A percentile compares a stretch with the other conserved stretches of the same genome.
Conservation (phyloP, 2,888 invertebrate species). For the Phorcus lineatus region DNA sequence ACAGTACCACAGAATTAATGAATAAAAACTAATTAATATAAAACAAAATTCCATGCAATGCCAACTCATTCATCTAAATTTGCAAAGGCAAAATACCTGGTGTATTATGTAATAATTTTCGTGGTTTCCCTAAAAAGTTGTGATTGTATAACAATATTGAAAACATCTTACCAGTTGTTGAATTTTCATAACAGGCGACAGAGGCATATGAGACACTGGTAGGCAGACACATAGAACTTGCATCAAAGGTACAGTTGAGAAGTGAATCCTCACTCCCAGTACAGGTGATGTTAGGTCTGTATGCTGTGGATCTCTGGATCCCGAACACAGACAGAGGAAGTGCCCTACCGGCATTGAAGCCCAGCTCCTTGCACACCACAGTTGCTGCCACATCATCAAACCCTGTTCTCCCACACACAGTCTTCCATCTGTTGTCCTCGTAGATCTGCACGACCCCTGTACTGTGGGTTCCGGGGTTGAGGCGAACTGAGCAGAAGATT, state of each 20-base stretch:
- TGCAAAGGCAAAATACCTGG: too few species aligned
- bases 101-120: too few species aligned
- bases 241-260: constrained; percentile 50
- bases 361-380: constrained; percentile 55
- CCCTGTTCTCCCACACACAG: constrained; percentile 41
- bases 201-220: constrained; percentile 50
- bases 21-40: too few species aligned
- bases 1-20: too few species aligned
- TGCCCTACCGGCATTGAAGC: constrained; percentile 43
- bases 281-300: constrained; percentile 50
- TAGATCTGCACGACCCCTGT: constrained; percentile 42
- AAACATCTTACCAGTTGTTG: constrained; percentile 36
- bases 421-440: constrained; percentile 15
- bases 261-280: constrained; percentile 47
- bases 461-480: constrained; percentile 31
- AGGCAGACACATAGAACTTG: constrained; percentile 38
- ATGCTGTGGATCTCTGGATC: constrained; percentile 39
- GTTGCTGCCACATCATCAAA: constrained; percentile 53
- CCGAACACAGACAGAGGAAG: constrained; percentile 53
- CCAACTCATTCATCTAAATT: too few species aligned
- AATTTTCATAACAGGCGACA: constrained; percentile 53
- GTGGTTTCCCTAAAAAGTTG: too few species aligned
- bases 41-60: too few species aligned
- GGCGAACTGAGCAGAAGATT: constrained; percentile 34
- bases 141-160: neutral